Conservation (phyloP, 1,140 invertebrate species). For the Oppia nitens region DNA sequence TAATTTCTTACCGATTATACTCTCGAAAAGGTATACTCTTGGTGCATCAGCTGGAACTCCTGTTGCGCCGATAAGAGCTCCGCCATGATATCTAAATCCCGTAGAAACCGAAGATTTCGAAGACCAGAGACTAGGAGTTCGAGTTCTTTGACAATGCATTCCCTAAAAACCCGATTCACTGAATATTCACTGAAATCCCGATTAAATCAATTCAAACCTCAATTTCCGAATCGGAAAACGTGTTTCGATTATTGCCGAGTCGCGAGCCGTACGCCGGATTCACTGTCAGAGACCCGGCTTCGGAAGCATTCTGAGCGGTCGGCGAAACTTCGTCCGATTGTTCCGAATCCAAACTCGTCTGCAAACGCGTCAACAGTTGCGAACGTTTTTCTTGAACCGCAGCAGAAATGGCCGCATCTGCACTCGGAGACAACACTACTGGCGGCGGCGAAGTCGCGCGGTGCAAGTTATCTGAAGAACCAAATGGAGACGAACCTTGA, state of each 20-base stretch:
- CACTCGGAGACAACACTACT: not conserved
- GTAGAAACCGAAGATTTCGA: conserved; percentile 75
- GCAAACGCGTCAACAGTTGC: conserved; percentile 61
- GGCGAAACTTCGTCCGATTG: conserved; percentile 33
- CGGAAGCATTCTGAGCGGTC: conserved; percentile 38
- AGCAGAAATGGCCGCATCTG: not conserved
- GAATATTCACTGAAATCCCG: not conserved
- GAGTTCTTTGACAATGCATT: conserved; percentile 37
- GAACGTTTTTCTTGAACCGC: conserved; percentile 37
- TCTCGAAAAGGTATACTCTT: conserved; percentile 81
- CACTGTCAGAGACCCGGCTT: conserved; percentile 59
- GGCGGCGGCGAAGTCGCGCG: not conserved
- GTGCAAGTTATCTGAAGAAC: conserved; percentile 7
- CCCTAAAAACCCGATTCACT: not conserved
- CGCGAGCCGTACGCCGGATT: conserved; percentile 45
- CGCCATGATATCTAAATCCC: conserved; percentile 71
- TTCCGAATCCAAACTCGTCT: conserved; percentile 75
- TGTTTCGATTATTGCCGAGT: conserved; percentile 43
- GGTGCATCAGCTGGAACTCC: conserved; percentile 60
- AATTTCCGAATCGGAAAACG: conserved; percentile 81
- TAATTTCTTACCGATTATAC: conserved; percentile 29
- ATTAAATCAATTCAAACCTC: conserved; percentile 31
- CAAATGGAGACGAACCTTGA: conserved; percentile 15
- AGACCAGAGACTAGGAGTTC: conserved; percentile 75
- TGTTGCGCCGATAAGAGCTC: conserved; percentile 63